Conservation (phyloP, 1,140 invertebrate species). For the Halictus rubicundus region DNA sequence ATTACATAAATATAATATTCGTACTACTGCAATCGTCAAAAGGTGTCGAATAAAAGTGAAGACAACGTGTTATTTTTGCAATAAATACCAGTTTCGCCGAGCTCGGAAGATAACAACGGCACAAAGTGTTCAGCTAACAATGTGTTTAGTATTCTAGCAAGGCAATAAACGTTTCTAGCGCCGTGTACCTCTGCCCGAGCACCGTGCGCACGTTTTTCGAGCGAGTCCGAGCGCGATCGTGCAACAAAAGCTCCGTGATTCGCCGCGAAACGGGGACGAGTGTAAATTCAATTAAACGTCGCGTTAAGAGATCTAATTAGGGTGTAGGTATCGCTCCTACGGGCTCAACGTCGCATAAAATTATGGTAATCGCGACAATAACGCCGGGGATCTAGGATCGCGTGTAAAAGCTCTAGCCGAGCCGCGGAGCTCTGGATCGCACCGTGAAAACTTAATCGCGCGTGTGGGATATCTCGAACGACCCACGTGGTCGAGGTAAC, state of each 20-base stretch:
- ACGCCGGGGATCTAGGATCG: neutral
- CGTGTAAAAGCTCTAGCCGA: neutral
- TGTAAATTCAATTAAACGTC: conserved; percentile 2
- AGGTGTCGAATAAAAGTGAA: too few relatives aligned
- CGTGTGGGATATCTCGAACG: conserved; percentile 6
- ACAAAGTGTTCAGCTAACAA: too few relatives aligned
- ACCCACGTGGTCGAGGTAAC: neutral
- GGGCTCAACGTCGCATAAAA: neutral
- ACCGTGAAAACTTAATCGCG: conserved; percentile 2
- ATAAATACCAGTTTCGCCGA: too few relatives aligned
- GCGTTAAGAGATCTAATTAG: conserved; percentile 4
- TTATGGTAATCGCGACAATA: conserved; percentile 4
- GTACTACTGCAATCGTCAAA: too few relatives aligned
- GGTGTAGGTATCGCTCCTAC: neutral
- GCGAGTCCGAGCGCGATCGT: too few relatives aligned
- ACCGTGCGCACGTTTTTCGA: too few relatives aligned
- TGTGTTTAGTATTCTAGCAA: neutral
- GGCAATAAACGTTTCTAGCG: neutral
- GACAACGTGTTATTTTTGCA: too few relatives aligned
- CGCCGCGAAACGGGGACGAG: neutral
- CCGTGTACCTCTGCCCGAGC: too few relatives aligned
- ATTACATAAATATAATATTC: too few relatives aligned
- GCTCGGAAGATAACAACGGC: too few relatives aligned
- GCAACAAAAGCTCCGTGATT: too few relatives aligned
- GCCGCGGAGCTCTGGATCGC: neutral